Evolutionary conservation across 1,140 invertebrate genomes (phyloP).

Genomic region (Diplogasteroides magnus): DNA sequence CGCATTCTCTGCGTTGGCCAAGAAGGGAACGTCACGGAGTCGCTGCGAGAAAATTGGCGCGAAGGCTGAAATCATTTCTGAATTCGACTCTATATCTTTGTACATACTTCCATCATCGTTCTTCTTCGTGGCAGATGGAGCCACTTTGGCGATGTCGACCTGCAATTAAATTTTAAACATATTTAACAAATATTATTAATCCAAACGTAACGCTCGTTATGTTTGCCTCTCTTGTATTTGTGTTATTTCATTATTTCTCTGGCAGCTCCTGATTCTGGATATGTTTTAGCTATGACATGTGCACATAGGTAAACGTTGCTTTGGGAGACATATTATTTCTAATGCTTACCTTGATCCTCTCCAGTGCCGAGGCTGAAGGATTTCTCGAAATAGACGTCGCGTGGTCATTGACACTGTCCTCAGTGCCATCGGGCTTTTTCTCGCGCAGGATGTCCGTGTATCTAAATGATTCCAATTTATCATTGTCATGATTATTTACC

Average conservation of each 20-base stretch:
- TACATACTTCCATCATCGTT: conserved; percentile 48
- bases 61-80: conserved; percentile 36
- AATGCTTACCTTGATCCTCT: conserved; percentile 17
- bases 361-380: conserved; percentile 25
- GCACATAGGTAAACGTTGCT: conserved; percentile 33
- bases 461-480: neutral
- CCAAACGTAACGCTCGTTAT: conserved; percentile 34
- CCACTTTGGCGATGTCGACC: conserved; percentile 44
- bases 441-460: conserved; percentile 26
- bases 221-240: conserved; percentile 17
- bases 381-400: conserved; percentile 6
- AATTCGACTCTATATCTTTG: too few species aligned
- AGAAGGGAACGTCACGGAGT: conserved; percentile 67
- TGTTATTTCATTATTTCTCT: conserved; percentile 16
- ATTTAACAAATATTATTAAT: too few species aligned
- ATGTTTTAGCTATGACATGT: conserved; percentile 36
- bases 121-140: conserved; percentile 42
- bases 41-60: conserved; percentile 61
- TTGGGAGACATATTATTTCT: too few species aligned
- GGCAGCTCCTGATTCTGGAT: too few species aligned
- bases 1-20: conserved; percentile 68
- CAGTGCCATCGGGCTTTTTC: conserved; percentile 4
- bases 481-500: neutral
- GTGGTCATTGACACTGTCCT: conserved; percentile 14
- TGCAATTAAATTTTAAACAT: too few species aligned